Evolutionary conservation across 2,113 vertebrate genomes (phyloP).

Genomic region (Rhinoptilus africanus): DNA sequence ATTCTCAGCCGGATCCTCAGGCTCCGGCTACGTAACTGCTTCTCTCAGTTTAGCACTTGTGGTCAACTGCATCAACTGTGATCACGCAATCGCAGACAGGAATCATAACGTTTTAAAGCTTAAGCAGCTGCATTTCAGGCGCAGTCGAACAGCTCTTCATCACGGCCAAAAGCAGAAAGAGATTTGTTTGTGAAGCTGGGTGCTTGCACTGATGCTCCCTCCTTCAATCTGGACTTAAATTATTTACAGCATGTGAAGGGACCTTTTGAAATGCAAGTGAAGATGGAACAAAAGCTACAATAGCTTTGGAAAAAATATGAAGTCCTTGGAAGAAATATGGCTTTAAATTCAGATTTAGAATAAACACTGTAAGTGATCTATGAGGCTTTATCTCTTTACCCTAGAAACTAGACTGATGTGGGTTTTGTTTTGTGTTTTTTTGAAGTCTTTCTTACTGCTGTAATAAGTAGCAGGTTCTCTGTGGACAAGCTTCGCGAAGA

Average conservation of each 20-base stretch:
- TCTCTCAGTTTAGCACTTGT: not conserved
- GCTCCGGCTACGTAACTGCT: not conserved
- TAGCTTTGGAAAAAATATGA: not conserved
- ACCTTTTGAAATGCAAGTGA: not conserved
- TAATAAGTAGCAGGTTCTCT: not conserved
- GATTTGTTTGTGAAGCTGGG: not conserved
- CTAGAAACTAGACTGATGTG: not conserved
- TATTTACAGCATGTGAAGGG: rapidly evolving
- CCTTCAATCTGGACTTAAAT: not conserved
- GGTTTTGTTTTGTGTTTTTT: not conserved
- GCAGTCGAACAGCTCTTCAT: not conserved
- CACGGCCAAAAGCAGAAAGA: not conserved
- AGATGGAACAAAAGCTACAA: not conserved
- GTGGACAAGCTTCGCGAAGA: not conserved
- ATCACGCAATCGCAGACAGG: not conserved
- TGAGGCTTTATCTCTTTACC: not conserved
- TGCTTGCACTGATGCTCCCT: not conserved
- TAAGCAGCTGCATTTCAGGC: not conserved
- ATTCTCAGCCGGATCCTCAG: not conserved
- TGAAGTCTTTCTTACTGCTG: not conserved
- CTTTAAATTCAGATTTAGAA: not conserved
- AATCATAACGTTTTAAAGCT: not conserved
- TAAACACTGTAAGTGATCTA: rapidly evolving
- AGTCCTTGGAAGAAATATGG: not conserved
- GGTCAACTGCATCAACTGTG: not conserved